Base-by-base conservation (phyloP, 1,140 invertebrate species). In the Monomorium pharaonis region DNA sequence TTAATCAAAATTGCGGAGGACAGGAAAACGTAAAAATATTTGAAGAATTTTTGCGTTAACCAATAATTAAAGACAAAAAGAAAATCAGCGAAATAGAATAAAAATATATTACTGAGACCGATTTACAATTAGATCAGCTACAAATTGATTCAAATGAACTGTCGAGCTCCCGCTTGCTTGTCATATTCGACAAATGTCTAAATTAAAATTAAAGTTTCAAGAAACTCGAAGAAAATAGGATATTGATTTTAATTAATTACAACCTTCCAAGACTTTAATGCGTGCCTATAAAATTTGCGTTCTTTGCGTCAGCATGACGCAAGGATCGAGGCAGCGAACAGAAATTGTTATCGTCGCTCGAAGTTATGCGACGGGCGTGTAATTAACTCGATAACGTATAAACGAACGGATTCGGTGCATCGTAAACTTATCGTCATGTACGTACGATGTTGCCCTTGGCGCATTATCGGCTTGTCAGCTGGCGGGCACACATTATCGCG, bases 131-230 rank as follows among this genome's bases (percentile, higher is more conserved):
- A 21, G 30, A 65, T 67, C 44, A 65, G 51, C 44, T 65, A 16
- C 14, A 67, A 51, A 49, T 78, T 51, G 30, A 51, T 44, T 78
- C 9, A 9, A 51, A 67, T 51, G 21, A 56, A 33, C 12, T 4
- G 9, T 27, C 27, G 63, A 65, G 9, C 7, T 24, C 60, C 21
- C 1, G 12, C 12, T 77, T 18, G 12, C 7, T 14, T 62, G 30
- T 47, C 18, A 2, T 14, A 12, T 18, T 12, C 10, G 3, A 2
- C 21, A 27, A 37, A 27, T 27, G 16, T 16, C 4, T 65, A 12
- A 78, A 49, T 65, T 21, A 12, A 67, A 78, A 67, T 77, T 42
- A 44, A 77, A 44, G 18, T 47, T 63, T n/a, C 3, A 58, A 51
- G 3, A 54, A 7, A 18, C 21, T 54, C 4, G 9, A 60, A 60